These are phyloP conservation scores for Neodiprion pinetum DNA, from an alignment of 1,140 invertebrate species.

Conservation along the genomic window DNA sequence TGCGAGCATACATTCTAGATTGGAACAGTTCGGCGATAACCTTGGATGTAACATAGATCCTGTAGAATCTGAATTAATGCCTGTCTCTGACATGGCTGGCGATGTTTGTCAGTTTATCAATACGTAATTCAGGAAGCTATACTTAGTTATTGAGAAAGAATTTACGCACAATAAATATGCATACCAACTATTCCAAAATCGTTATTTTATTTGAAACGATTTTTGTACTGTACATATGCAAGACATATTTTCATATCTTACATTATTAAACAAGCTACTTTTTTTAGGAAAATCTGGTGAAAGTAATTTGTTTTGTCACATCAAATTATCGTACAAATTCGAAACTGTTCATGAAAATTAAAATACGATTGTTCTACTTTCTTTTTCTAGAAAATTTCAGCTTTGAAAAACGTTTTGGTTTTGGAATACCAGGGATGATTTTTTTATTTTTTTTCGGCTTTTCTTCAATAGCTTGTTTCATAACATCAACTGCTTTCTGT, in stretches of 20 bases:
- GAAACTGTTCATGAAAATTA: too few species aligned
- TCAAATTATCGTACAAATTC: too few species aligned
- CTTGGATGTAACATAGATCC: slow-evolving; percentile 8
- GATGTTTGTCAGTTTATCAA: slow-evolving; percentile 17
- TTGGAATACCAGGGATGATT: slow-evolving; percentile 16
- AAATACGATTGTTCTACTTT: background rate
- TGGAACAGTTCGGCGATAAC: slow-evolving; percentile 29
- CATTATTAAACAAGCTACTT: too few species aligned
- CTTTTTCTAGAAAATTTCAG: background rate
- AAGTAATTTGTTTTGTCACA: too few species aligned
- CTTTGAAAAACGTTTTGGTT: background rate
- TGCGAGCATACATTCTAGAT: slow-evolving; percentile 29
- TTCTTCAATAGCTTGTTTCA: slow-evolving; percentile 60
- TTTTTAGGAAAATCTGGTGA: too few species aligned
- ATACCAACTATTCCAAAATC: too few species aligned
- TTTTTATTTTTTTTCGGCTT: slow-evolving; percentile 43
- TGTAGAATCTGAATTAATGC: slow-evolving; percentile 5
- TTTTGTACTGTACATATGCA: too few species aligned
- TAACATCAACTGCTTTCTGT: slow-evolving; percentile 63
- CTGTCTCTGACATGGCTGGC: slow-evolving; percentile 6
- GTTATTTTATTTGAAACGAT: too few species aligned
- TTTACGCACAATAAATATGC: too few species aligned
- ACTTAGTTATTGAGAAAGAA: background rate
- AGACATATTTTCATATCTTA: too few species aligned
- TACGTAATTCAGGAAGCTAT: background rate